These are phyloP conservation scores for Dasysyrphus tricinctus DNA, from an alignment of 2,888 invertebrate genomes.

Conservation along the genomic window DNA sequence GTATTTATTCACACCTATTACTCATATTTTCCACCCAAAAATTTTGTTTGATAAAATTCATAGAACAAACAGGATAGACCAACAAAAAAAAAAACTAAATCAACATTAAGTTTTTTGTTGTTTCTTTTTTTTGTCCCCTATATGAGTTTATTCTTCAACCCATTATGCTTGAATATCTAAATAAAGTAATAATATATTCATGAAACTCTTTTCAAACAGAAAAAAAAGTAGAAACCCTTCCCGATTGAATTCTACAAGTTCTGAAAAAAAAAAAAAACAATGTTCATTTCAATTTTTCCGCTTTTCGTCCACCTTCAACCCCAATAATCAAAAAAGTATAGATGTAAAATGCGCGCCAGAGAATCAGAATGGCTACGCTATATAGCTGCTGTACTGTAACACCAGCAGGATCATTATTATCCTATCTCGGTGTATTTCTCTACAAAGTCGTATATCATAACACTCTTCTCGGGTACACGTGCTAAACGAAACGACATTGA, in stretches of 20 bases:
- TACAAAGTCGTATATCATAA: constrained; percentile 54
- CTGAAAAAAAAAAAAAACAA: background rate
- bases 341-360: constrained; percentile 62
- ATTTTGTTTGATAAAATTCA: constrained; percentile 20
- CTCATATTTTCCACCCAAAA: constrained; percentile 16
- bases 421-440: constrained; percentile 41
- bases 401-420: constrained; percentile 51
- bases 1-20: constrained; percentile 49
- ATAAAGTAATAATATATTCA: constrained; percentile 75
- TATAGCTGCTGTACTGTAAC: constrained; percentile 19
- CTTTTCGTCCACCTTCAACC: constrained; percentile 56
- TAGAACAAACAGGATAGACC: constrained; percentile 20
- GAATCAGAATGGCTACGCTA: background rate
- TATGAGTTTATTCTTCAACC: constrained; percentile 44
- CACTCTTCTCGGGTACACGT: constrained; percentile 71
- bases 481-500: constrained; percentile 74
- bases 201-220: constrained; percentile 59
- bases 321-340: constrained; percentile 20
- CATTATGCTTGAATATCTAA: constrained; percentile 56
- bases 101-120: constrained; percentile 37
- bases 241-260: constrained; percentile 57
- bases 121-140: constrained; percentile 30
- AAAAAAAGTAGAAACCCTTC: constrained; percentile 50
- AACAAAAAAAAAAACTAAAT: constrained; percentile 19
- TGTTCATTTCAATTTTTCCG: constrained; percentile 21